phyloP scores from a whole-genome alignment of 2,888 invertebrate species.

The Siphlonurus alternatus region DNA sequence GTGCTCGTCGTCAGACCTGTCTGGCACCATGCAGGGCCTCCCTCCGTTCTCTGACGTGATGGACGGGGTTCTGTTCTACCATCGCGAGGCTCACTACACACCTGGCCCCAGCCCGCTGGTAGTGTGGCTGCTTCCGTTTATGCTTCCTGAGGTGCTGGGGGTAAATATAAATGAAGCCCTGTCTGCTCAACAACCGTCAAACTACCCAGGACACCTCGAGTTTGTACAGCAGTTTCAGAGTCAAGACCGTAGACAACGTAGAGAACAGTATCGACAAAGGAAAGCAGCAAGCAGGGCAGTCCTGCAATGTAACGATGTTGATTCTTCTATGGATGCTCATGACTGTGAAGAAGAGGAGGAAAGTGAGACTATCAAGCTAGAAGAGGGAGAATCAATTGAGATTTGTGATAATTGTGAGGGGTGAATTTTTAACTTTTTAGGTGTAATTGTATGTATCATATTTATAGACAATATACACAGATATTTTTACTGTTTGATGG shows the following conservation, averaged over 20 bases:
- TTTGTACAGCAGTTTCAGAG: conserved; percentile 42
- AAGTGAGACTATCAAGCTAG: too few species aligned
- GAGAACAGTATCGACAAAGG: not conserved
- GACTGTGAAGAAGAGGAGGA: not conserved
- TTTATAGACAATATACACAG: too few species aligned
- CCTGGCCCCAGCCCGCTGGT: conserved; percentile 72
- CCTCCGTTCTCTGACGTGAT: conserved; percentile 27
- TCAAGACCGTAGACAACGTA: not conserved
- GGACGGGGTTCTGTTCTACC: conserved; percentile 87
- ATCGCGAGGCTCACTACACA: conserved; percentile 62
- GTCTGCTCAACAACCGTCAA: not conserved
- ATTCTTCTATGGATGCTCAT: not conserved
- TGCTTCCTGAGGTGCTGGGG: conserved; percentile 64
- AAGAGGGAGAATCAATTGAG: too few species aligned
- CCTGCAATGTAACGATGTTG: not conserved
- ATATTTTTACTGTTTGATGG: too few species aligned
- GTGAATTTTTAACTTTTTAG: too few species aligned
- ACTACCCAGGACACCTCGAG: conserved; percentile 1
- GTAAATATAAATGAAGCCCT: conserved; percentile 14
- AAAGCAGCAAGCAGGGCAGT: not conserved
- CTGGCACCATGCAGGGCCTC: conserved; percentile 22
- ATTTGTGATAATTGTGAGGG: too few species aligned
- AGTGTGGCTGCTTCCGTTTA: conserved; percentile 79
- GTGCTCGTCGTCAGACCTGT: conserved; percentile 20
- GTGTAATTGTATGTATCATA: too few species aligned